Percentiles rank a stretch among this genome's conserved stretches.
Evolutionary conservation across 2,113 vertebrate genomes (phyloP).

Genomic region (Nothoprocta perdicaria): DNA sequence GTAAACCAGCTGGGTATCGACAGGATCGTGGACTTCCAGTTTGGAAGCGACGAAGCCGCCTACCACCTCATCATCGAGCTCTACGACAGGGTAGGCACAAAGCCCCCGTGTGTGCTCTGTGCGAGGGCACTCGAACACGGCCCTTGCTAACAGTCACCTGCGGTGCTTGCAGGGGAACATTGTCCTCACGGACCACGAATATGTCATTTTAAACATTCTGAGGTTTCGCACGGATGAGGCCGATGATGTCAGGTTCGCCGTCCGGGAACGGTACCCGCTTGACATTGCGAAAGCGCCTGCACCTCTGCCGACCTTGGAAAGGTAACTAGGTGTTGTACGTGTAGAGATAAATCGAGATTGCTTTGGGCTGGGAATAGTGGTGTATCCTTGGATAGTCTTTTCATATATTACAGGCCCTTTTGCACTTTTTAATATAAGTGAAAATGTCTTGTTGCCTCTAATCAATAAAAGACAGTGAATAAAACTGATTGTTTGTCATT

Average conservation of each 20-base stretch:
- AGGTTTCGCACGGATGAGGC: conserved; percentile 89
- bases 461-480: accelerated
- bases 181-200: conserved; percentile 92
- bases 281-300: conserved; percentile 83
- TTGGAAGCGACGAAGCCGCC: conserved; percentile 93
- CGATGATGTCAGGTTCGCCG: conserved; percentile 93
- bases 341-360: accelerated
- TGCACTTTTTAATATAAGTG: background rate
- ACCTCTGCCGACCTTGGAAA: conserved; percentile 85
- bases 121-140: accelerated
- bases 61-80: conserved; percentile 95
- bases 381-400: background rate
- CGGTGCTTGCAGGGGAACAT: conserved; percentile 87
- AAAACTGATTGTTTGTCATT: background rate
- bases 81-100: conserved; percentile 91
- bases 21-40: conserved; percentile 95
- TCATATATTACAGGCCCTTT: accelerated
- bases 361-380: background rate
- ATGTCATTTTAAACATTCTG: conserved; percentile 93
- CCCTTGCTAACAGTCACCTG: background rate
- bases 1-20: conserved; percentile 91
- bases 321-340: conserved; percentile 48
- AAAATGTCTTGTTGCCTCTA: background rate
- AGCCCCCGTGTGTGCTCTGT: accelerated
- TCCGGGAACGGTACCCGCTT: conserved; percentile 91